Base-by-base conservation (phyloP, 2,113 vertebrate species). In the Axis porcinus region DNA sequence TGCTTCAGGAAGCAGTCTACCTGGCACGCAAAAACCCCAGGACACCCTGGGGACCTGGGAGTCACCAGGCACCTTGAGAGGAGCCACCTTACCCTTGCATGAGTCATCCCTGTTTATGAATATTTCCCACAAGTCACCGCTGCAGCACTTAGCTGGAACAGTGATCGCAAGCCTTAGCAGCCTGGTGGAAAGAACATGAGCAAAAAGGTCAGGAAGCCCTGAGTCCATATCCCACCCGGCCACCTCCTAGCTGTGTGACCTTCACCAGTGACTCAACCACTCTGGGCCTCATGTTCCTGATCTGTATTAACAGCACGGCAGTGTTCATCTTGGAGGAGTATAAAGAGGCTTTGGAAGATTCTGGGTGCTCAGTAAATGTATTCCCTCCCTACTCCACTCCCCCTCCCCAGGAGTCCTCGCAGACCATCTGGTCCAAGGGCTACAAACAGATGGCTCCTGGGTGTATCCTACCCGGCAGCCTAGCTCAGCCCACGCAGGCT, bases 401-500 rank as follows among this genome's bases (percentile, higher is more conserved):
- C 43, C 54, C 76, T 7, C 70, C 70, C 92, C 55, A 21, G 94
- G 86, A 89, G 92, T 87, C 81, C 92, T 57, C 25, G 85, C 79
- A 47, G 43, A 79, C 96, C 97, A 97, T 97, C 97, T 97, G 95
- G 89, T 55, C 94, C 67, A 10, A 60, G n/a, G 89, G 85, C 91
- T 94, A 87, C 64, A 54, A 79, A 78, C 97, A 98, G 97, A 96
- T 96, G 96, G 97, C 64, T 83, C 36, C 33, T 11, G 60, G 84
- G 89, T 16, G 47, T 64, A 16, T 47, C 88, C 54, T 25, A 2
- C 50, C 43, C 11, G 11, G 64, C 62, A 10, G 88, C 55, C 89
- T 60, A 25, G 9, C 36, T 50, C 28, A 7, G 97, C 96, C 89
- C 96, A 89, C 47, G 0, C 86, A 3, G 81, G 55, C 43, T 13